A percentile compares a stretch with the other conserved stretches of the same genome.
phyloP scores from a whole-genome alignment of 2,888 invertebrate species.

The Scaptomyza flava region DNA sequence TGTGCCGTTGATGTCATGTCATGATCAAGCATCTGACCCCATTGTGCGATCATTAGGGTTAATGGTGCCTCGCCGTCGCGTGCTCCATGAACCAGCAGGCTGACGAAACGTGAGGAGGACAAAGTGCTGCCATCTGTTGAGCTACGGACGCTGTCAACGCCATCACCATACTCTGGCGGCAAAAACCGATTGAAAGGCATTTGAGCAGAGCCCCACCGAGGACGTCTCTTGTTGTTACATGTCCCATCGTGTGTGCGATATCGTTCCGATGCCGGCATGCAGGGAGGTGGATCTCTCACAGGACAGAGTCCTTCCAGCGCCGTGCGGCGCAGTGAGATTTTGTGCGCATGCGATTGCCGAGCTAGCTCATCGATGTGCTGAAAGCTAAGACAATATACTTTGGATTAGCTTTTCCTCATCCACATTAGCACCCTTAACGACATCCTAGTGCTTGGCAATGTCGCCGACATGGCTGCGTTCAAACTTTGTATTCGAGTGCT shows the following conservation, averaged over 20 bases:
- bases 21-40: slow-evolving; percentile 96
- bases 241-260: slow-evolving; percentile 95
- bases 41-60: slow-evolving; percentile 94
- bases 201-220: slow-evolving; percentile 93
- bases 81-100: slow-evolving; percentile 88
- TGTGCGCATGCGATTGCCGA: slow-evolving; percentile 82
- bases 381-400: slow-evolving; percentile 67
- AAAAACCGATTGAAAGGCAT: slow-evolving; percentile 93
- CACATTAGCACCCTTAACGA: not conserved
- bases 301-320: slow-evolving; percentile 87
- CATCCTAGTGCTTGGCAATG: slow-evolving; percentile 23
- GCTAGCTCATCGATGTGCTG: slow-evolving; percentile 82
- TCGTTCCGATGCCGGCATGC: slow-evolving; percentile 88
- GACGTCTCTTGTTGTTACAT: slow-evolving; percentile 92
- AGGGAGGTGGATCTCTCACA: slow-evolving; percentile 88
- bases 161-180: slow-evolving; percentile 93
- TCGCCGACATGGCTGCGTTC: slow-evolving; percentile 60
- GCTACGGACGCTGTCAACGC: slow-evolving; percentile 85
- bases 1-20: slow-evolving; percentile 93
- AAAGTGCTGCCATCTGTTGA: slow-evolving; percentile 87
- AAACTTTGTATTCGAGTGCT: slow-evolving; percentile 74
- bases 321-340: slow-evolving; percentile 83
- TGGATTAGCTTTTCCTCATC: slow-evolving; percentile 23
- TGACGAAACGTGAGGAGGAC: slow-evolving; percentile 91
- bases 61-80: slow-evolving; percentile 88